phyloP scores from a whole-genome alignment of 2,888 invertebrate species.

The Tineola bisselliella region DNA sequence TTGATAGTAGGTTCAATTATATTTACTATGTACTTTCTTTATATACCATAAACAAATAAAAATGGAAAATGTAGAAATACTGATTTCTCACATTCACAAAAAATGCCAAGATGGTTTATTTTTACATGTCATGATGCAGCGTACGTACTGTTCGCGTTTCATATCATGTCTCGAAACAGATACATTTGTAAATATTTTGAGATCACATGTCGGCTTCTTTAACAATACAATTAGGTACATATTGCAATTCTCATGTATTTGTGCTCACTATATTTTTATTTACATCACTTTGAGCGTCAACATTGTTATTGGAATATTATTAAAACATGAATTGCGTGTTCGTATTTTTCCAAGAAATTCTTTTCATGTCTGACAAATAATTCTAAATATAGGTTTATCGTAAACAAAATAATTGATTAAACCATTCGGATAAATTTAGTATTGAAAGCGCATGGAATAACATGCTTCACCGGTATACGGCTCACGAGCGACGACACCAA shows the following conservation, averaged over 20 bases:
- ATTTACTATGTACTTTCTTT: too few relatives aligned
- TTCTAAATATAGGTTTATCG: background rate
- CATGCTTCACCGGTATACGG: background rate
- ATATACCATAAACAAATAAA: too few relatives aligned
- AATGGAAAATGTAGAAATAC: too few relatives aligned
- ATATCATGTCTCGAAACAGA: background rate
- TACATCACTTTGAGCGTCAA: background rate
- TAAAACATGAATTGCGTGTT: too few relatives aligned
- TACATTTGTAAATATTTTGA: background rate
- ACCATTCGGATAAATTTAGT: background rate
- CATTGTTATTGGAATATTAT: background rate
- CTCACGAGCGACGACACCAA: slow-evolving; percentile 1
- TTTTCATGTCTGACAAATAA: too few relatives aligned
- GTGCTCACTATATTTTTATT: too few relatives aligned
- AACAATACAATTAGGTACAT: background rate
- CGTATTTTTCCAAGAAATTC: too few relatives aligned
- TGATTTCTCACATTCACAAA: background rate
- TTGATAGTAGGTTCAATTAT: too few relatives aligned
- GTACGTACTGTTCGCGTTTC: background rate
- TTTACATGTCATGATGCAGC: background rate
- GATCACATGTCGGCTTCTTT: background rate
- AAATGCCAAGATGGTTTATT: background rate
- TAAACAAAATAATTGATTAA: background rate
- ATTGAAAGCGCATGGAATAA: background rate
- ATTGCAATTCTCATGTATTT: too few relatives aligned